Percentiles rank a stretch among this genome's conserved stretches.
These are phyloP conservation scores for Acleris holmiana DNA, from an alignment of 2,888 invertebrate species.

Conservation along the genomic window DNA sequence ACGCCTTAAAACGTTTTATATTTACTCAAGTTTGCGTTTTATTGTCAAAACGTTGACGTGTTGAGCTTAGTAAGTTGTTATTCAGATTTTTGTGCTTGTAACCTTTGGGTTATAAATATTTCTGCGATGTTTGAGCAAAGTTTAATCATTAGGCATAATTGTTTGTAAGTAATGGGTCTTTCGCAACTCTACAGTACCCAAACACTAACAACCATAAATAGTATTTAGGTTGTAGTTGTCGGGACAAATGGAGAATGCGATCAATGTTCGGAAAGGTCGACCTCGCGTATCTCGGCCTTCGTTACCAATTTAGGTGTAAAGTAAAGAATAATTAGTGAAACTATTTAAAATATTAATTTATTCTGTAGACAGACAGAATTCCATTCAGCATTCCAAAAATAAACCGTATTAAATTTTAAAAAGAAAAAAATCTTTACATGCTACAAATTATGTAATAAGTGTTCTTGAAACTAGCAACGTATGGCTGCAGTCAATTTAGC, in stretches of 20 bases:
- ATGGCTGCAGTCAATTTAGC: constrained; percentile 52
- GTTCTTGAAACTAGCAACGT: constrained; percentile 61
- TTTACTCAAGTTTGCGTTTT: neutral
- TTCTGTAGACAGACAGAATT: too few relatives aligned
- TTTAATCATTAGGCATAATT: constrained; percentile 23
- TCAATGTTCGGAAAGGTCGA: constrained; percentile 31
- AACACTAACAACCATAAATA: constrained; percentile 34
- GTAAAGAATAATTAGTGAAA: neutral
- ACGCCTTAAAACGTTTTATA: neutral
- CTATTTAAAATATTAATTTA: too few relatives aligned
- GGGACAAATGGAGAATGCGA: constrained; percentile 30
- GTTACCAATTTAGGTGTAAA: constrained; percentile 14
- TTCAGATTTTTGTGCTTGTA: neutral
- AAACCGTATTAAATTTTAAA: too few relatives aligned
- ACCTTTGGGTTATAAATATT: constrained; percentile 2
- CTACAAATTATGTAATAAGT: constrained; percentile 59
- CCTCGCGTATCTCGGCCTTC: constrained; percentile 10
- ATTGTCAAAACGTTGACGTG: neutral
- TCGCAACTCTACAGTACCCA: constrained; percentile 21
- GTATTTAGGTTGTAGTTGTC: constrained; percentile 30
- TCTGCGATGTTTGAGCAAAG: constrained; percentile 4
- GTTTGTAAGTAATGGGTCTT: constrained; percentile 35
- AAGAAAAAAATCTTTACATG: neutral
- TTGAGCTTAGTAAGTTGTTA: neutral
- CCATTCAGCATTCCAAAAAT: too few relatives aligned